Base-by-base conservation (phyloP, 2,888 invertebrate genomes). In the Cantharis nigra region DNA sequence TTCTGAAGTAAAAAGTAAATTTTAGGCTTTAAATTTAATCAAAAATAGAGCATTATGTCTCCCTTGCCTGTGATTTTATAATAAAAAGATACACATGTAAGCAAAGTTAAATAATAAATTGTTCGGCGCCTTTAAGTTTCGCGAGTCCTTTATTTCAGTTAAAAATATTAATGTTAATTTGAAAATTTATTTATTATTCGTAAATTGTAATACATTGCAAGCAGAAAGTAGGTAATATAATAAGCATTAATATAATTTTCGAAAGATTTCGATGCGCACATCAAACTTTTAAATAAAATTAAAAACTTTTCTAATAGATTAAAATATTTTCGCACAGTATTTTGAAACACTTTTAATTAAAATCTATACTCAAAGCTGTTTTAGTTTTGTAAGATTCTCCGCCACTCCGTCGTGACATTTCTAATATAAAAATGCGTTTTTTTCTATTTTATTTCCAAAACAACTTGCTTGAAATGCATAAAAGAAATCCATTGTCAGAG, bases 21-120 rank as follows among this genome's bases (percentile, higher is more conserved):
- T 65, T 23, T 65, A 7, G 71, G 75, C 78, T 76, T 80, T 81
- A 80, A 81, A 80, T 80, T 81, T 81, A 81, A 81, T 81, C 77
- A 80, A 79, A 80, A 79, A 78, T 77, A 78, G 76, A 75, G 70
- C 75, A 76, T 80, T 77, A 81, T 78, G 71, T 74, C 76, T 79
- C 80, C 81, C 80, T 70, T 72, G 80, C 71, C 78, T 75, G 79
- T 78, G 77, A 80, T 80, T 81, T 49, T 79, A 72, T 78, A 75
- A 73, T 78, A 79, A 74, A 79, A 77, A 78, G 77, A 77, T 72
- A 74, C 74, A 74, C 74, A 77, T 77, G 67, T 77, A 77, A 72
- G 74, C 77, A 77, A 77, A 74, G 77, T 74, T 65, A 49, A 49
- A 49, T 49, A 49, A 49, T 49, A 49, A 49, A 49, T n/a, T n/a